Evolutionary conservation across 2,113 vertebrate genomes (phyloP).

Genomic region (Chascanopsetta lugubris): DNA sequence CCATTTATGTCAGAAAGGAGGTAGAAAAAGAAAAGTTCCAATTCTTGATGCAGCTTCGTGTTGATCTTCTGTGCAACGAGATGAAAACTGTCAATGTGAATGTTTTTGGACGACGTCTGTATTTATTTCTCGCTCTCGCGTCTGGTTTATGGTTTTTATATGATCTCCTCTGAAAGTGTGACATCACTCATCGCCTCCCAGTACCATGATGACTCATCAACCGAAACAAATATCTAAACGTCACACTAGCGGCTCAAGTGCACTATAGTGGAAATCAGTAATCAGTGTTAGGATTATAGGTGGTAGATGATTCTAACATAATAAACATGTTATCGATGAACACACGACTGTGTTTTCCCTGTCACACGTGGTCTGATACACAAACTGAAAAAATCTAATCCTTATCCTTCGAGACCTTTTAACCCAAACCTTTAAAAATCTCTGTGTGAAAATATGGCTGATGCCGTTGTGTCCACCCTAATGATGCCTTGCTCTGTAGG

Average conservation of each 20-base stretch:
- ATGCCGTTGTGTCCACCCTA: conserved; percentile 36
- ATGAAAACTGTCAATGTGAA: conserved; percentile 65
- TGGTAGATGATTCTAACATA: conserved; percentile 50
- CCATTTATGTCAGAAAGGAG: neutral
- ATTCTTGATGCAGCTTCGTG: conserved; percentile 30
- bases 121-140: conserved; percentile 70
- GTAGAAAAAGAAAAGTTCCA: neutral
- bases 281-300: conserved; percentile 37
- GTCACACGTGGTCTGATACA: neutral
- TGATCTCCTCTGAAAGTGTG: conserved; percentile 33
- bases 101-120: conserved; percentile 63
- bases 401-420: neutral
- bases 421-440: conserved; percentile 10
- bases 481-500: conserved; percentile 35
- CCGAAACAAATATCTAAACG: conserved; percentile 43
- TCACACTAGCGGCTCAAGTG: conserved; percentile 26
- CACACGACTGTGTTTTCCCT: neutral
- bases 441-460: conserved; percentile 1
- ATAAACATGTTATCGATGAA: conserved; percentile 72
- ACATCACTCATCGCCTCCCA: conserved; percentile 33
- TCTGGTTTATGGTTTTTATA: conserved; percentile 42
- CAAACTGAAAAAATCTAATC: neutral
- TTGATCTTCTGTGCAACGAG: conserved; percentile 38
- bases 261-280: conserved; percentile 49
- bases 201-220: conserved; percentile 40